Conservation (phyloP, 2,888 invertebrate genomes). For the Gnatocerus cornutus region DNA sequence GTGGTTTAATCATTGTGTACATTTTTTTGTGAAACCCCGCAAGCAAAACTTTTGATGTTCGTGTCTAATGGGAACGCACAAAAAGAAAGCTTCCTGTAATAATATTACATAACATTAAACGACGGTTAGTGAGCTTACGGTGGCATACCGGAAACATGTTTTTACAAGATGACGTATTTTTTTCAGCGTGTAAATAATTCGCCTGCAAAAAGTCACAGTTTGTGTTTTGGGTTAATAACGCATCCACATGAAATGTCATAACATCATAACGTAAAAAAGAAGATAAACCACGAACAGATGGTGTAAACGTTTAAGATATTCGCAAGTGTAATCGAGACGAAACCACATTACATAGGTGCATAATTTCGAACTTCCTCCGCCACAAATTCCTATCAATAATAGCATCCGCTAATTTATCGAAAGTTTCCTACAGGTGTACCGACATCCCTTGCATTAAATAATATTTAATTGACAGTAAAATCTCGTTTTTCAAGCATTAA, state of each 20-base stretch:
- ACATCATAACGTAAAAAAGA: constrained; percentile 28
- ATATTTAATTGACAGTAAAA: constrained; percentile 50
- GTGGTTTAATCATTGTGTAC: too few species aligned
- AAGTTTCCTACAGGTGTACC: constrained; percentile 47
- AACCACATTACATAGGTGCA: constrained; percentile 24
- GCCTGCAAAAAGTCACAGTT: constrained; percentile 14
- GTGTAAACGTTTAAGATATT: constrained; percentile 10
- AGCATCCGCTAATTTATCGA: constrained; percentile 39
- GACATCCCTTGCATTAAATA: constrained; percentile 50
- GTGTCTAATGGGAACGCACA: background rate
- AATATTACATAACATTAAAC: background rate
- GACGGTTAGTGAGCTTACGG: background rate
- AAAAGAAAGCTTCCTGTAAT: constrained; percentile 4
- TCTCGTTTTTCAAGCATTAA: constrained; percentile 36
- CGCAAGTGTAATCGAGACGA: background rate
- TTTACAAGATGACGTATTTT: constrained; percentile 20
- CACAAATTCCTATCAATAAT: constrained; percentile 32
- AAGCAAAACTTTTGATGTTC: too few species aligned
- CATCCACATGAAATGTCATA: constrained; percentile 31
- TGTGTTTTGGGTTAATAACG: constrained; percentile 30
- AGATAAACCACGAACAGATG: constrained; percentile 44
- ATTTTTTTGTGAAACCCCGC: too few species aligned
- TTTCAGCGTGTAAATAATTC: constrained; percentile 15
- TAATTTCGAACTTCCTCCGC: constrained; percentile 31
- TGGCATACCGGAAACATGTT: constrained; percentile 11